Base-by-base conservation (phyloP, 2,888 invertebrate species). In the Microctonus aethiopoides region DNA sequence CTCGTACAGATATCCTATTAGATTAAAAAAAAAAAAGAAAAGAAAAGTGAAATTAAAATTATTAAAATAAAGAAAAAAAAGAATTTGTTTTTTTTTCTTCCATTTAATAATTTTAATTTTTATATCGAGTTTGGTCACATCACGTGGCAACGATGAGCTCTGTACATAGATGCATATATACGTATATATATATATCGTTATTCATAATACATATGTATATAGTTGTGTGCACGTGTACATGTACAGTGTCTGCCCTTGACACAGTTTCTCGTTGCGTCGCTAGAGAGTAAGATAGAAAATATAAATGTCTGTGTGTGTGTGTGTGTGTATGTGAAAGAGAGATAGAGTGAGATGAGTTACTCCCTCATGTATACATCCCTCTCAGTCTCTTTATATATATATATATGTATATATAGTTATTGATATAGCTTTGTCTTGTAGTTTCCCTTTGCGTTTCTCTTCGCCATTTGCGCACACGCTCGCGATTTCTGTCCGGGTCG, bases 221-320 rank as follows among this genome's bases (percentile, higher is more conserved):
- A 36, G 10, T 9, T 46, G 16, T 46, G 46, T n/a, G 16, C 16
- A 46, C 16, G 16, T n/a, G 16, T 46, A n/a, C 16, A 46, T 68
- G 60, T 70, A 51, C 32, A 24, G 29, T 5, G 63, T 57, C 74
- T 81, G 85, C 83, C 86, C 85, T 86, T 86, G 86, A 85, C 86
- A 86, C 83, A 84, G 79, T 85, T 76, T 86, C 74, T 75, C 72
- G 69, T 69, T 75, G 70, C 75, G 76, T 65, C 63, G 68, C 65
- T 65, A 32, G 63, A 36, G 32, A 29, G 57, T 57, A 34, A 39
- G 63, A n/a, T n/a, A n/a, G n/a, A n/a, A n/a, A n/a, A n/a, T n/a
- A n/a, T n/a, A n/a, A n/a, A n/a, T n/a, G n/a, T n/a, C n/a, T n/a
- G n/a, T n/a, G n/a, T 36, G 39, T 24, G 62, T n/a, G n/a, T n/a